Conservation (phyloP, 2,888 invertebrate species). For the Dryococelus australis region DNA sequence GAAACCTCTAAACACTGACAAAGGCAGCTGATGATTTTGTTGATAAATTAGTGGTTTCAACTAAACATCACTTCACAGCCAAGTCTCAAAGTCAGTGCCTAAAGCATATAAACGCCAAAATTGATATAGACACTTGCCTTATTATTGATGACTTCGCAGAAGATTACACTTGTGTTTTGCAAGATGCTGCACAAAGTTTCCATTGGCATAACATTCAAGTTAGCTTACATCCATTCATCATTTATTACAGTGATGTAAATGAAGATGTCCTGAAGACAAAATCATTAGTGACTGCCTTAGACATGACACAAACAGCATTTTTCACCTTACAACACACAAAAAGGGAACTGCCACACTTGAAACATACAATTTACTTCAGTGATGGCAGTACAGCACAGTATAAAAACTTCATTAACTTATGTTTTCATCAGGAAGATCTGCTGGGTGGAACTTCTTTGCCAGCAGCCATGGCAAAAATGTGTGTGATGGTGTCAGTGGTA, state of each 20-base stretch:
- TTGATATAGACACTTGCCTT: background rate
- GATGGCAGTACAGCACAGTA: no score
- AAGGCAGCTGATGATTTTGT: constrained; percentile 19
- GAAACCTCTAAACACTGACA: background rate
- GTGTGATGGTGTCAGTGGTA: no score
- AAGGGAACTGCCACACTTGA: constrained; percentile 16
- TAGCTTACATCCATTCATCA: constrained; percentile 33
- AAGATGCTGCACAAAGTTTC: constrained; percentile 37
- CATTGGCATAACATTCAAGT: constrained; percentile 36
- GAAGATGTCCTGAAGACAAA: background rate
- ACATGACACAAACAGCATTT: background rate
- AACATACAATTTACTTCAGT: constrained; percentile 16
- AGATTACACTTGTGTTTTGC: constrained; percentile 33
- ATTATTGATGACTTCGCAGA: constrained; percentile 35
- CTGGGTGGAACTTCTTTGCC: background rate
- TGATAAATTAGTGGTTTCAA: background rate
- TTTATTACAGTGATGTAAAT: constrained; percentile 19
- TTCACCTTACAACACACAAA: background rate
- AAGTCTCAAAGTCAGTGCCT: background rate
- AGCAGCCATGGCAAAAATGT: constrained; percentile 23
- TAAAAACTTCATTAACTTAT: no score
- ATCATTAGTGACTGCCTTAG: constrained; percentile 21
- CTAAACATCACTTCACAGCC: background rate
- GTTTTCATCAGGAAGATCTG: no score
- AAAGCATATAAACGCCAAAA: background rate